Evolutionary conservation across 1,140 invertebrate genomes (phyloP).

Genomic region (Plectus sambesii): DNA sequence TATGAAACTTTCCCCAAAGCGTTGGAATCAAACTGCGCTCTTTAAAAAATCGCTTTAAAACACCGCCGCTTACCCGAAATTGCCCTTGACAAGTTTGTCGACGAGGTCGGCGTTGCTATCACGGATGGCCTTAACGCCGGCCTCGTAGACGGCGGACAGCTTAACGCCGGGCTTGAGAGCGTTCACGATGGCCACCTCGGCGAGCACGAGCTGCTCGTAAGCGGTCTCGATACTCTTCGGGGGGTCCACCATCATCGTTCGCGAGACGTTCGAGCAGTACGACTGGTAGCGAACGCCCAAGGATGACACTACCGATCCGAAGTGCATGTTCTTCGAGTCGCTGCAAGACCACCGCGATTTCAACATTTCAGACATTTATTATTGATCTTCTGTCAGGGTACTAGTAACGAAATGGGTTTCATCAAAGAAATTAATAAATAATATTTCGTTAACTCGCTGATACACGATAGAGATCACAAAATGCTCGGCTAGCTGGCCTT

Average conservation of each 20-base stretch:
- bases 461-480: no score
- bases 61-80: constrained; percentile 58
- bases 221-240: constrained; percentile 61
- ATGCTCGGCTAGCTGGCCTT: no score
- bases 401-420: no score
- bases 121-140: constrained; percentile 68
- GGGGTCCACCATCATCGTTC: constrained; percentile 94
- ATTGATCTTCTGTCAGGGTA: no score
- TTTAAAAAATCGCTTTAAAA: constrained; percentile 9
- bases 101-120: constrained; percentile 71
- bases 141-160: constrained; percentile 76
- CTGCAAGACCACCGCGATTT: constrained; percentile 2
- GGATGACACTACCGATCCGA: constrained; percentile 88
- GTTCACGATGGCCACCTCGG: constrained; percentile 84
- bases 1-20: no score
- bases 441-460: no score
- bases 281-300: constrained; percentile 77
- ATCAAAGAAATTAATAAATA: no score
- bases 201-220: constrained; percentile 78
- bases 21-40: constrained; percentile 7
- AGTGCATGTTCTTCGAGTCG: no score
- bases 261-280: constrained; percentile 94
- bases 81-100: constrained; percentile 79
- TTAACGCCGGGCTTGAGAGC: constrained; percentile 68
- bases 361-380: no score